Evolutionary conservation across 2,797 vertebrate species (phyloP).

Genomic region (Oreochromis grahami): DNA sequence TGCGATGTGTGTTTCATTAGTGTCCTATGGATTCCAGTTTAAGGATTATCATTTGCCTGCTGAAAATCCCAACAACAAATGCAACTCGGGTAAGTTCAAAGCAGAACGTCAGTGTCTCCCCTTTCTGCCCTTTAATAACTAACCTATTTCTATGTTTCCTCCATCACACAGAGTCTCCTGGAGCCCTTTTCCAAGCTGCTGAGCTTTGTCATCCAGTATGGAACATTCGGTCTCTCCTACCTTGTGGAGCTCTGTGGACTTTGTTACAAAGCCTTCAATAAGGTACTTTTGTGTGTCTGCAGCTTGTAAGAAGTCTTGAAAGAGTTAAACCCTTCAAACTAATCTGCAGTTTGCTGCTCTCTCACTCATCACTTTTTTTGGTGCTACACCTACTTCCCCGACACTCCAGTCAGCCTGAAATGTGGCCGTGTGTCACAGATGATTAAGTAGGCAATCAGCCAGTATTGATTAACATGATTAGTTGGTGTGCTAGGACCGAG

Average conservation of each 20-base stretch:
- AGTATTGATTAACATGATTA: constrained; percentile 79
- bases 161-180: constrained; percentile 85
- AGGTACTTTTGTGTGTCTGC: constrained; percentile 75
- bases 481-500: constrained; percentile 54
- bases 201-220: constrained; percentile 97
- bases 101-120: neutral
- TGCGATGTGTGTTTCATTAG: constrained; percentile 63
- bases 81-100: constrained; percentile 86
- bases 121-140: neutral
- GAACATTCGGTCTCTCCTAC: constrained; percentile 92
- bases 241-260: constrained; percentile 94
- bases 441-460: constrained; percentile 77
- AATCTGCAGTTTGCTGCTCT: constrained; percentile 35
- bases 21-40: constrained; percentile 96
- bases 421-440: constrained; percentile 61
- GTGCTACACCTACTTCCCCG: constrained; percentile 39
- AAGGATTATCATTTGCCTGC: constrained; percentile 96
- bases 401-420: constrained; percentile 55
- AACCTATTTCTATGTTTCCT: neutral
- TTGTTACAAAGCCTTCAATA: constrained; percentile 96
- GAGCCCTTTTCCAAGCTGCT: constrained; percentile 97
- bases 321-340: constrained; percentile 49
- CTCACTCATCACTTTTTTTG: constrained; percentile 43
- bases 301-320: neutral
- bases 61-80: constrained; percentile 96